A percentile compares a stretch with the other conserved stretches of the same genome.
Conservation (phyloP, 2,888 invertebrate species). For the Drosophila paranaensis region DNA sequence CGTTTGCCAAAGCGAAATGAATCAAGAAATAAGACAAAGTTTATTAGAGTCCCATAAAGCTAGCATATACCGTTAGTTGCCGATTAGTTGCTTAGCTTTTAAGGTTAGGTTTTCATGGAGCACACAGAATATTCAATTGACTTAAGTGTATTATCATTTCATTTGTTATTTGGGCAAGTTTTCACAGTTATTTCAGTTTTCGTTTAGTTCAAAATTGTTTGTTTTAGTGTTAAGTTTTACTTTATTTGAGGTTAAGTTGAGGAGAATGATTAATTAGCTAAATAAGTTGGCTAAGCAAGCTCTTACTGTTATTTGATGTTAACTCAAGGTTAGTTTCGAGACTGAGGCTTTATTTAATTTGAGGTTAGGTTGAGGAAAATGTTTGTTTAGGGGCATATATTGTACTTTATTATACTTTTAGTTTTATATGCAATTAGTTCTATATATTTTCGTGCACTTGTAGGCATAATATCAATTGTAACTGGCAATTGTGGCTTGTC, state of each 20-base stretch:
- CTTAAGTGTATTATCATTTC: too few relatives aligned
- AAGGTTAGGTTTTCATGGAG: not conserved
- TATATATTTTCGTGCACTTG: not conserved
- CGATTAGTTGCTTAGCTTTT: not conserved
- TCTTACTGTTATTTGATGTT: not conserved
- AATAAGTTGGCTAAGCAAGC: not conserved
- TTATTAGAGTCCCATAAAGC: not conserved
- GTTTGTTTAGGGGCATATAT: not conserved
- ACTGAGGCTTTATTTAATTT: not conserved
- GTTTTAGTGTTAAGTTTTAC: too few relatives aligned
- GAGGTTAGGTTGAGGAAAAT: not conserved
- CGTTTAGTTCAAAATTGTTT: not conserved
- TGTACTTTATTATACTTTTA: not conserved
- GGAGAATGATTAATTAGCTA: too few relatives aligned
- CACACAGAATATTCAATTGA: not conserved
- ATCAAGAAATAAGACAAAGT: not conserved
- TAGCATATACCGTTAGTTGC: slow-evolving; percentile 3
- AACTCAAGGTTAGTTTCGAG: not conserved
- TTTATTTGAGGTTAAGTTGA: too few relatives aligned
- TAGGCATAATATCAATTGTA: not conserved
- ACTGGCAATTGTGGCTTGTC: not conserved
- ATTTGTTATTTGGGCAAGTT: too few relatives aligned
- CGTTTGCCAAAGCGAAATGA: slow-evolving; percentile 7
- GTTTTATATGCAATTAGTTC: too few relatives aligned
- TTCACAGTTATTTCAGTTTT: too few relatives aligned